phyloP scores from a whole-genome alignment of 2,888 invertebrate species.

The Crepidodera aurea region DNA sequence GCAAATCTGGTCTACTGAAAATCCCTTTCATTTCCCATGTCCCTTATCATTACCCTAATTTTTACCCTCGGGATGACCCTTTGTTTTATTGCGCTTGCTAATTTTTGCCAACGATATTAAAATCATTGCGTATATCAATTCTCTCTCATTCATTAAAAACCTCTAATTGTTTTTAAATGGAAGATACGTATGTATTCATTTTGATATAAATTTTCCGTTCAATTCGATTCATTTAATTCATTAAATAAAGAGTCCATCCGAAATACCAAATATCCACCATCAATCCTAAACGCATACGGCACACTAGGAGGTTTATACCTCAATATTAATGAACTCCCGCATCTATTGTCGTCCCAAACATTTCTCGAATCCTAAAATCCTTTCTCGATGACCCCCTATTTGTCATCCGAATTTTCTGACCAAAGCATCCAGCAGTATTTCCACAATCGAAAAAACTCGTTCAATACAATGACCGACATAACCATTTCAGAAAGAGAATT shows the following conservation, averaged over 20 bases:
- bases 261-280: background rate
- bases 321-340: slow-evolving; percentile 15
- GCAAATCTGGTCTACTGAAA: too few relatives aligned
- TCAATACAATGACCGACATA: slow-evolving; percentile 13
- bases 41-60: too few relatives aligned
- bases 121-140: too few relatives aligned
- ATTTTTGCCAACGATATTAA: too few relatives aligned
- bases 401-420: background rate
- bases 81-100: too few relatives aligned
- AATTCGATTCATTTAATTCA: background rate
- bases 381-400: background rate
- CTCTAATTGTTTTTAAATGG: too few relatives aligned
- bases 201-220: too few relatives aligned
- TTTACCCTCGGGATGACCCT: too few relatives aligned
- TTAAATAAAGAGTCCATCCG: background rate
- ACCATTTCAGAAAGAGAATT: slow-evolving; percentile 14
- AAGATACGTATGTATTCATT: too few relatives aligned
- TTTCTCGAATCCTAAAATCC: slow-evolving; percentile 5
- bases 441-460: slow-evolving; percentile 8
- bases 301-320: slow-evolving; percentile 1
- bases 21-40: too few relatives aligned
- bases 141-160: too few relatives aligned
- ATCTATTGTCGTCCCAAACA: slow-evolving; percentile 5
- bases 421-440: background rate
- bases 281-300: background rate